Base-by-base conservation (phyloP, 2,113 vertebrate species). In the Lontra canadensis region DNA sequence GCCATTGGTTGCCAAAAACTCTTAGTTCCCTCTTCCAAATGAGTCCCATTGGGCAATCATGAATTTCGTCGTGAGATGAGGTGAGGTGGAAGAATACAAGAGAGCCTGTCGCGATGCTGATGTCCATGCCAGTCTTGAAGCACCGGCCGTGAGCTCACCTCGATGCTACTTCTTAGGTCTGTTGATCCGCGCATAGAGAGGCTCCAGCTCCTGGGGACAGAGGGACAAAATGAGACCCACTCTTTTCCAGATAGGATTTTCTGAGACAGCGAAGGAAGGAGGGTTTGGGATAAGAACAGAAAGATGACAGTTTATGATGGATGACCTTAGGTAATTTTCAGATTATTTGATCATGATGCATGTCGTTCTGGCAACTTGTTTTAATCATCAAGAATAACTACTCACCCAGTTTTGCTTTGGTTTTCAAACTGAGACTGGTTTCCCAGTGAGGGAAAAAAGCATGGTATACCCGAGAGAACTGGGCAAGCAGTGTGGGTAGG, bases 151-250 rank as follows among this genome's bases (percentile, higher is more conserved):
- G 97, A 98, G 98, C 98, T 97, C 95, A 49, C 95, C 97, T 79
- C 79, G 97, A 98, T 87, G 98, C 99, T 99, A 99, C 99, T 99
- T 99, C 99, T 99, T 99, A 99, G 99, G 99, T 99, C 99, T 99
- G 99, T 99, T 99, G 99, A 99, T 99, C 99, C 99, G 99, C 98
- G 99, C 99, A 95, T 99, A 99, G 98, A 99, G 99, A 99, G 99
- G 99, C 98, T 99, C 99, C 97, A 99, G 99, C 99, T 99, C 99
- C 99, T 99, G 97, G 29, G 98, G 94, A 98, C 10, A 98, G 98
- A 98, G 97, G 96, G 82, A 97, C 42, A 98, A 82, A 97, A 86
- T 99, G 67, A 99, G 98, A 21, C 0, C 74, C 0, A 21, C 18
- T 81, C 92, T 88, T 83, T 57, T 10, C 42, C 26, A 39, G 0